These are phyloP conservation scores for Brachionus sp. DNA, from an alignment of 1,140 invertebrate species.

Conservation along the genomic window DNA sequence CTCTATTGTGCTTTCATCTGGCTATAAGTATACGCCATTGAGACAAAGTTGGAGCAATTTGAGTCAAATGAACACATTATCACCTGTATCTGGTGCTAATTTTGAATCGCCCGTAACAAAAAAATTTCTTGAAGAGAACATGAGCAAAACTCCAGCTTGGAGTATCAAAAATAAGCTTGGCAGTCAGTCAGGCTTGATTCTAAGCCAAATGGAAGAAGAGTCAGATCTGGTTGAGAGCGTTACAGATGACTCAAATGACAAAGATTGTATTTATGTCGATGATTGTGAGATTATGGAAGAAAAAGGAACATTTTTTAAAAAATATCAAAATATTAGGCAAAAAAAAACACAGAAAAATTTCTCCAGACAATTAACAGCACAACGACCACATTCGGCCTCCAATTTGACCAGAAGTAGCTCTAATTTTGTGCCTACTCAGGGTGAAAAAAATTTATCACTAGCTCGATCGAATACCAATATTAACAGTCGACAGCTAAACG, in stretches of 20 bases:
- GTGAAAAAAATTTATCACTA: background rate
- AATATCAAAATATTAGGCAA: constrained; percentile 41
- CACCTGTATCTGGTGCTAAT: background rate
- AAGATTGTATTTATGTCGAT: constrained; percentile 39
- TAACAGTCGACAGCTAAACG: background rate
- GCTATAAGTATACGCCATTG: constrained; percentile 39
- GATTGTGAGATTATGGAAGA: background rate
- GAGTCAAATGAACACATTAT: constrained; percentile 4
- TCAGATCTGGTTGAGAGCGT: background rate
- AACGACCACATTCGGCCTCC: constrained; percentile 3
- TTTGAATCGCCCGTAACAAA: constrained; percentile 32
- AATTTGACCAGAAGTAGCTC: background rate
- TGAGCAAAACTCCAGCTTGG: background rate
- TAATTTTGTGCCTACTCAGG: constrained; percentile 8
- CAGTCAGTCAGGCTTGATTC: background rate
- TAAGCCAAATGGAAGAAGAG: constrained; percentile 13
- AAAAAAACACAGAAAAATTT: constrained; percentile 41
- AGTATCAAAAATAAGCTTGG: background rate
- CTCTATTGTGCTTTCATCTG: constrained; percentile 10
- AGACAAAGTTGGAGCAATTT: constrained; percentile 45
- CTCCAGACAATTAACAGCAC: background rate
- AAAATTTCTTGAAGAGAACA: constrained; percentile 33
- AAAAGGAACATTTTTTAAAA: constrained; percentile 1
- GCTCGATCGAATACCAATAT: constrained; percentile 30
- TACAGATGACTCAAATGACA: background rate